A percentile compares a stretch with the other conserved stretches of the same genome.
These are phyloP conservation scores for Henicopernis longicauda DNA, from an alignment of 2,113 vertebrate species.

Conservation along the genomic window DNA sequence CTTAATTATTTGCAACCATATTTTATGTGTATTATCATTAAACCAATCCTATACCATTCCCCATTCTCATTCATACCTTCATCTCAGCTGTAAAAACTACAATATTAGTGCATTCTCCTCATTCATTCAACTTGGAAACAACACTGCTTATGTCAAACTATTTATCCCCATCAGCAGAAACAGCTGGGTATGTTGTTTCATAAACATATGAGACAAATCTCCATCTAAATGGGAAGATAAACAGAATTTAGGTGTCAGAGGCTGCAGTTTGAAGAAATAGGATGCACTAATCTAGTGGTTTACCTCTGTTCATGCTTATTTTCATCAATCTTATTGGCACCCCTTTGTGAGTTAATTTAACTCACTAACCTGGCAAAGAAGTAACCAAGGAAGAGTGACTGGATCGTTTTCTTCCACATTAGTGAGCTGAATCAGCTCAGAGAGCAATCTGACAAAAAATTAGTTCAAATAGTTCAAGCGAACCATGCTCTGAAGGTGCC, in stretches of 20 bases:
- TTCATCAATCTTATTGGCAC: not conserved
- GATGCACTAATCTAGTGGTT: not conserved
- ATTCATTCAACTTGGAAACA: not conserved
- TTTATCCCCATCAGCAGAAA: not conserved
- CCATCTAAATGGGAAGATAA: not conserved
- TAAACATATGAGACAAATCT: not conserved
- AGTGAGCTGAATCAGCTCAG: not conserved
- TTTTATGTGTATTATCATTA: not conserved
- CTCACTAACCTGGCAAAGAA: not conserved
- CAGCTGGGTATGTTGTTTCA: not conserved
- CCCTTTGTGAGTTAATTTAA: not conserved
- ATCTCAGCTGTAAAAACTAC: not conserved
- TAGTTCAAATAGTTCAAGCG: not conserved
- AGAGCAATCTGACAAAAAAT: not conserved
- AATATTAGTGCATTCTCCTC: not conserved
- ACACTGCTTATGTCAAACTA: not conserved
- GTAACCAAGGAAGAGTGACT: not conserved
- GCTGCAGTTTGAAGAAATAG: not conserved
- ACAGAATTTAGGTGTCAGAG: not conserved
- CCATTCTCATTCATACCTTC: not conserved
- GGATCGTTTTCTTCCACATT: not conserved
- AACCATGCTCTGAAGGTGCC: not conserved
- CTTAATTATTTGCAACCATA: not conserved
- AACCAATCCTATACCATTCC: not conserved
- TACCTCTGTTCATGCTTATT: not conserved